These are phyloP conservation scores for Cheilosia soror DNA, from an alignment of 2,888 invertebrate species.

Conservation along the genomic window DNA sequence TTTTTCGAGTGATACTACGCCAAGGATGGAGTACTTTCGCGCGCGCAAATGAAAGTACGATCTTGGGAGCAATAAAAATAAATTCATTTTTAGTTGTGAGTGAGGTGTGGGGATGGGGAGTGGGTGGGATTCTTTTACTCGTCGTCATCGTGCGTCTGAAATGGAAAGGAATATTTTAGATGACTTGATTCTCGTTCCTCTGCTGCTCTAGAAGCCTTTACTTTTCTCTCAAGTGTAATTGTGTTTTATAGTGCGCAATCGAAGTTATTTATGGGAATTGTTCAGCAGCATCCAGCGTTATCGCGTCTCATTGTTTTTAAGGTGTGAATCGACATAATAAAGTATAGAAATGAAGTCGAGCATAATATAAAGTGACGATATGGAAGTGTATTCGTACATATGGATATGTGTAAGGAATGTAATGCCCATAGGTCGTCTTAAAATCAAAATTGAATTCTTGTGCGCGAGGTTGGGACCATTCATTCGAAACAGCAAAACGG, in stretches of 20 bases:
- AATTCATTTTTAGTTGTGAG: slow-evolving; percentile 72
- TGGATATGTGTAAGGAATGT: slow-evolving; percentile 14
- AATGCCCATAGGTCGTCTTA: slow-evolving; percentile 55
- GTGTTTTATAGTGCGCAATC: slow-evolving; percentile 73
- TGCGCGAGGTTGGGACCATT: slow-evolving; percentile 11
- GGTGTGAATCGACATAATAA: slow-evolving; percentile 68
- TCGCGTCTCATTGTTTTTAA: slow-evolving; percentile 67
- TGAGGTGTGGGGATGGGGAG: slow-evolving; percentile 1
- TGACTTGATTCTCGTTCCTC: slow-evolving; percentile 33
- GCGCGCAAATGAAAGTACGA: slow-evolving; percentile 74
- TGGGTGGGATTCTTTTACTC: neutral
- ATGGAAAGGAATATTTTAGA: slow-evolving; percentile 44
- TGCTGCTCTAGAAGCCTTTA: slow-evolving; percentile 64
- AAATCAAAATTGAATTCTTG: slow-evolving; percentile 71
- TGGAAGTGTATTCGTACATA: neutral
- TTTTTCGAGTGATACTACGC: slow-evolving; percentile 46
- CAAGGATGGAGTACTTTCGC: slow-evolving; percentile 63
- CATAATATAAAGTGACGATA: slow-evolving; percentile 16
- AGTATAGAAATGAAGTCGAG: neutral
- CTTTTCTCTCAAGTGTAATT: slow-evolving; percentile 73
- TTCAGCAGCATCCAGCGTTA: slow-evolving; percentile 58
- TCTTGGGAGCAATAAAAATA: slow-evolving; percentile 74
- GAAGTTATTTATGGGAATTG: slow-evolving; percentile 73
- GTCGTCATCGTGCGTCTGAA: slow-evolving; percentile 19
- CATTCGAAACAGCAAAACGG: slow-evolving; percentile 30